These are phyloP conservation scores for Chaenogobius annularis DNA, from an alignment of 2,113 vertebrate genomes.

Conservation along the genomic window DNA sequence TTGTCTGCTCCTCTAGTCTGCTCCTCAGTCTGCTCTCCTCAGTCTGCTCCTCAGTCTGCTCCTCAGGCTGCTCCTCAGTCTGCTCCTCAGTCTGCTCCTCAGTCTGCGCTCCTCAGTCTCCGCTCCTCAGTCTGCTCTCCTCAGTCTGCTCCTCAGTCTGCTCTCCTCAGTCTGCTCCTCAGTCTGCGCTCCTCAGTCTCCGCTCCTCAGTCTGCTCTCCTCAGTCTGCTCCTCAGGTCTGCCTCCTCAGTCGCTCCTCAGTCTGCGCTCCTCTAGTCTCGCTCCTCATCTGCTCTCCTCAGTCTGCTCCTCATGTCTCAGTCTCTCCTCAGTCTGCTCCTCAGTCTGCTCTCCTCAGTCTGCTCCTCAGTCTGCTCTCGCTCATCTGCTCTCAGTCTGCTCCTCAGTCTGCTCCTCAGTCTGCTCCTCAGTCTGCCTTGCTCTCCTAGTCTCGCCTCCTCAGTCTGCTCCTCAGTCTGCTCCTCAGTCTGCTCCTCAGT, in stretches of 20 bases:
- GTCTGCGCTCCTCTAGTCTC: too few relatives aligned
- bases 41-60: slow-evolving; percentile 13
- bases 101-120: too few relatives aligned
- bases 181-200: neutral
- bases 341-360: slow-evolving; percentile 13
- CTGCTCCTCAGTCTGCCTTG: slow-evolving; percentile 17
- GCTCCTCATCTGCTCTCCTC: slow-evolving; percentile 18
- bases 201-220: slow-evolving; percentile 16
- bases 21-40: slow-evolving; percentile 18
- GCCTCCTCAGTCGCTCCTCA: slow-evolving; percentile 12
- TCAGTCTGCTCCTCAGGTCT: slow-evolving; percentile 13
- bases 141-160: slow-evolving; percentile 14
- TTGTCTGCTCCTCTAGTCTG: neutral
- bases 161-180: slow-evolving; percentile 12
- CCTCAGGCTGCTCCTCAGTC: too few relatives aligned
- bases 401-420: slow-evolving; percentile 17
- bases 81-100: slow-evolving; percentile 18
- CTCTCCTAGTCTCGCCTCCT: too few relatives aligned
- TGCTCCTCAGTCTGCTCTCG: slow-evolving; percentile 15
- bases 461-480: slow-evolving; percentile 12
- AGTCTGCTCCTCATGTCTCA: slow-evolving; percentile 12
- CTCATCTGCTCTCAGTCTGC: too few relatives aligned
- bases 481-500: slow-evolving; percentile 14
- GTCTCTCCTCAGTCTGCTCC: slow-evolving; percentile 4
- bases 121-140: slow-evolving; percentile 16